These are phyloP conservation scores for Galerucella calmariensis DNA, from an alignment of 2,888 invertebrate genomes.

Conservation along the genomic window DNA sequence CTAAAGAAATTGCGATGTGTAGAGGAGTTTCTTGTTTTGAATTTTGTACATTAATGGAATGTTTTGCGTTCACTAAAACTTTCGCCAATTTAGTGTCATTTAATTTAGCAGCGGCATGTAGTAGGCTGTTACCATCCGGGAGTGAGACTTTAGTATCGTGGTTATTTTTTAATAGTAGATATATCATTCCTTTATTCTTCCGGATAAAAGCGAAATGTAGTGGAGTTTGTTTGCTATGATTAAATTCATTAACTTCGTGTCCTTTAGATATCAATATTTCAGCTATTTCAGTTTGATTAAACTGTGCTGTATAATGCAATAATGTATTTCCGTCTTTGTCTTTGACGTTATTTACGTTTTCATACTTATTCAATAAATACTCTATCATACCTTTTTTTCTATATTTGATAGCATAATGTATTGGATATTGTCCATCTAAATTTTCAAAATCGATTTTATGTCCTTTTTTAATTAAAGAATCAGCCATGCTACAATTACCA, in stretches of 20 bases:
- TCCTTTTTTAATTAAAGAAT: slow-evolving; percentile 12
- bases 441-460: slow-evolving; percentile 1
- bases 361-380: slow-evolving; percentile 5
- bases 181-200: neutral
- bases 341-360: neutral
- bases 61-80: neutral
- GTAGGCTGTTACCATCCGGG: neutral
- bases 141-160: neutral
- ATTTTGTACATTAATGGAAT: neutral
- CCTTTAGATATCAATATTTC: neutral
- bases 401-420: slow-evolving; percentile 14
- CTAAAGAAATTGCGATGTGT: neutral
- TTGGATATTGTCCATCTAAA: slow-evolving; percentile 3
- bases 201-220: neutral
- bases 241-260: neutral
- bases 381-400: slow-evolving; percentile 7
- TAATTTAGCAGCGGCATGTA: neutral
- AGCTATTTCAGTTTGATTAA: neutral
- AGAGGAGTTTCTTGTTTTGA: neutral
- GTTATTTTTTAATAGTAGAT: neutral
- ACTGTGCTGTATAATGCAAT: slow-evolving; percentile 4
- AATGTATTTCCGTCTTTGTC: slow-evolving; percentile 12
- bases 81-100: neutral
- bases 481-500: neutral
- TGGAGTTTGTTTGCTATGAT: neutral